A percentile compares a stretch with the other conserved stretches of the same genome.
phyloP scores from a whole-genome alignment of 2,113 vertebrate genomes.

The Epinephelus fuscoguttatus region DNA sequence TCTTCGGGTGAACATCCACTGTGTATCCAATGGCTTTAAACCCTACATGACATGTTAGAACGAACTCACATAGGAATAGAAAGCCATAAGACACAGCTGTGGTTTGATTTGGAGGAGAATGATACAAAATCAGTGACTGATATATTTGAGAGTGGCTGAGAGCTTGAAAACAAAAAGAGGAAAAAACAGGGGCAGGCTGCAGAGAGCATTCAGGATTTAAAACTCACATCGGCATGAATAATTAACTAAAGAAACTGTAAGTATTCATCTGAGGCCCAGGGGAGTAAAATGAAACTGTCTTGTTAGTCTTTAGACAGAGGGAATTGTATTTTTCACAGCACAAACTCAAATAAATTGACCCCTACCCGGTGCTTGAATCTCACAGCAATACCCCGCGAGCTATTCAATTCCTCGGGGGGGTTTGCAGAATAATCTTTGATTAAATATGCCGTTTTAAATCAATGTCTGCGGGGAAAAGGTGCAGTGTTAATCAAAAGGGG shows the following conservation, averaged over 20 bases:
- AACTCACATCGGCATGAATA: constrained; percentile 83
- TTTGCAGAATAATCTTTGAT: constrained; percentile 76
- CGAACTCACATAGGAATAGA: constrained; percentile 99
- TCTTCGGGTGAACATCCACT: constrained; percentile 80
- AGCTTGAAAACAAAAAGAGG: constrained; percentile 52
- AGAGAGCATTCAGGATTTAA: constrained; percentile 76
- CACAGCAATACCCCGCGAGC: constrained; percentile 56
- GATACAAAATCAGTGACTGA: constrained; percentile 14
- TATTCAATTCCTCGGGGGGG: constrained; percentile 51
- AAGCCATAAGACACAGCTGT: constrained; percentile 97
- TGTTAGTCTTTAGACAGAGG: constrained; percentile 63
- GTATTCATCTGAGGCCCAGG: constrained; percentile 75
- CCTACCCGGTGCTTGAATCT: constrained; percentile 47
- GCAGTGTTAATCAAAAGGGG: constrained; percentile 74
- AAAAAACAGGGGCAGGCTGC: constrained; percentile 65
- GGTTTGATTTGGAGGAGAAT: constrained; percentile 66
- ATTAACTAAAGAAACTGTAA: constrained; percentile 80
- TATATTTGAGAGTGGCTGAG: constrained; percentile 28
- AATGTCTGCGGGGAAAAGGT: constrained; percentile 65
- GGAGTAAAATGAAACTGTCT: constrained; percentile 77
- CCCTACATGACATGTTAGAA: constrained; percentile 95
- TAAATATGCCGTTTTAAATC: constrained; percentile 70
- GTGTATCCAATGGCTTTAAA: constrained; percentile 98
- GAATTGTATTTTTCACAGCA: constrained; percentile 56
- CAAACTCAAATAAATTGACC: constrained; percentile 64